Evolutionary conservation across 2,113 vertebrate species (phyloP), one percentile per base, ranked within the genome.

Genomic region (Catharus minimus): DNA sequence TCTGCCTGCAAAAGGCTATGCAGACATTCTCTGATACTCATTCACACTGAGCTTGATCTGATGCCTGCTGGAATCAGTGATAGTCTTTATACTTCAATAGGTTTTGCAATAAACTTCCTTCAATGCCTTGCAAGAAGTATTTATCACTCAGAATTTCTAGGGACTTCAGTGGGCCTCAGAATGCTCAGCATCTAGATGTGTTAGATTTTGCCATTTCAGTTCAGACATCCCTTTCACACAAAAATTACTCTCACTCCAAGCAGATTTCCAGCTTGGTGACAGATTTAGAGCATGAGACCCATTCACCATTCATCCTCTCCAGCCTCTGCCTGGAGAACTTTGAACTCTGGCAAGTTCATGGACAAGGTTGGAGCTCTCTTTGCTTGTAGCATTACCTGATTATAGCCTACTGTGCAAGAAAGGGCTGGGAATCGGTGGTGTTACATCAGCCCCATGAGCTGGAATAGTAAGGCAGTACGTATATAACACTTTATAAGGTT

Each of bases 31-130:
- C 86, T 61, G 84, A 90, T 94, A 58, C n/a, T 94, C 94, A 86
- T 95, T 95, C 93, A 94, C 88, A 86, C 72, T 80, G 92, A 84
- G 67, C 82, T 94, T 95, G 91, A 82, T 91, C 81, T 73, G 50
- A 57, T 79, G 94, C 88, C 95, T 80, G 85, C 82, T 95, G 94
- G 89, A 95, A 87, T 69, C 58, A 66, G 4, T 58, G 46, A 61
- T 2, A 41, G 69, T 68, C 88, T 94, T 92, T 90, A 86, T 81
- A 95, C 88, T 95, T 95, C 86, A 92, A 57, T 58, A 84, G 33
- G 26, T 82, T 95, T 95, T 95, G 77, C 58, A 94, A 65, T 78
- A 83, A 93, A 53, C 65, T 93, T 83, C 64, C 72, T 75, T 81
- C 76, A 88, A n/a, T 82, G 65, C 66, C 61, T 92, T 76, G 61